Evolutionary conservation across 2,113 vertebrate genomes (phyloP).

Genomic region (Dipodomys stephensi): DNA sequence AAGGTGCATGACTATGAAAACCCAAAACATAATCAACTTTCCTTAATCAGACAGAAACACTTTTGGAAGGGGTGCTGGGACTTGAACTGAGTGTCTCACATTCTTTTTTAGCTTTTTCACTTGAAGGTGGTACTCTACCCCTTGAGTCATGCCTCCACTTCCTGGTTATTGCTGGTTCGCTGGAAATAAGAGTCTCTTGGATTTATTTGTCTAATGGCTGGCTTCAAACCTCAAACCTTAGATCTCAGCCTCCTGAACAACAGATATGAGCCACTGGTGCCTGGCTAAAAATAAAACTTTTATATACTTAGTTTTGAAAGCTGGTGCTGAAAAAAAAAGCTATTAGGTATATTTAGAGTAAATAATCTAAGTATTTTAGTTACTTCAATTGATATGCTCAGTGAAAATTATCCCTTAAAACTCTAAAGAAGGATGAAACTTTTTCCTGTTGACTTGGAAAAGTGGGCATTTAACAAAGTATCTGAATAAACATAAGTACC

Average conservation of each 20-base stretch:
- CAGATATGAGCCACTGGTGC: too few species aligned
- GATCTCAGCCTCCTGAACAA: too few species aligned
- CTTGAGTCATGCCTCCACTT: too few species aligned
- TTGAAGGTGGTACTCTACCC: too few species aligned
- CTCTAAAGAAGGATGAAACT: background rate
- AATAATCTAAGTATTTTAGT: constrained; percentile 42
- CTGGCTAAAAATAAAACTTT: too few species aligned
- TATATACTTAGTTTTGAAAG: constrained; percentile 17
- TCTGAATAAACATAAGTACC: constrained; percentile 30
- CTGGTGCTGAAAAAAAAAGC: background rate
- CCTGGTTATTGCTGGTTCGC: too few species aligned
- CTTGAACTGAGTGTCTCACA: too few species aligned
- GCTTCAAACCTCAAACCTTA: too few species aligned
- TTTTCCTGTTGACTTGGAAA: constrained; percentile 5
- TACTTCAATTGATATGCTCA: background rate
- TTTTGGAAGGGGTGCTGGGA: background rate
- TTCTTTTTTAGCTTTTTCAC: too few species aligned
- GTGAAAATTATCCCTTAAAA: constrained; percentile 4
- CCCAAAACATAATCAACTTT: constrained; percentile 26
- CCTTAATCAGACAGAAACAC: constrained; percentile 38
- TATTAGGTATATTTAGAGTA: constrained; percentile 32
- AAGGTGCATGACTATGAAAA: background rate
- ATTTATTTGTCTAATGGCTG: too few species aligned
- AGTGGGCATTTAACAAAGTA: background rate
- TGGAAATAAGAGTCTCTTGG: too few species aligned